phyloP scores from a whole-genome alignment of 2,797 vertebrate species.

The Florisuga fusca region DNA sequence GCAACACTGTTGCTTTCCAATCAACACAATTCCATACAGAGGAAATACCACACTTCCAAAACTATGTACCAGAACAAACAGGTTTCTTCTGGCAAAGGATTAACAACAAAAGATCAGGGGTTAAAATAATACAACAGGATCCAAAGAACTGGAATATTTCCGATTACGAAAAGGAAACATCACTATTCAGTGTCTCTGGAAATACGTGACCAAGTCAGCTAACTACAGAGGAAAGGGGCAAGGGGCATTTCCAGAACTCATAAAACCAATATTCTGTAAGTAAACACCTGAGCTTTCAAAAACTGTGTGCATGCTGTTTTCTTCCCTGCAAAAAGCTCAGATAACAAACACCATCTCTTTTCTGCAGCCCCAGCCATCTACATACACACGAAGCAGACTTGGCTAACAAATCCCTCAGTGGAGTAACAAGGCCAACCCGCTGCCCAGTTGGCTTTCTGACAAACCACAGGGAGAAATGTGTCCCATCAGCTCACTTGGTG shows the following conservation, averaged over 20 bases:
- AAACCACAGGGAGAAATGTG: fast-evolving
- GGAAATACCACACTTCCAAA: slow-evolving; percentile 32
- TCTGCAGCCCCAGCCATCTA: neutral
- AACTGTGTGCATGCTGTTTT: neutral
- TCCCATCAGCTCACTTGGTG: slow-evolving; percentile 87
- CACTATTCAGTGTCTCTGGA: neutral
- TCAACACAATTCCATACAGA: neutral
- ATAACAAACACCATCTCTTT: neutral
- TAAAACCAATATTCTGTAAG: neutral
- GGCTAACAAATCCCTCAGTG: neutral
- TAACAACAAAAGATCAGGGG: slow-evolving; percentile 45
- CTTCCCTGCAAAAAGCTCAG: neutral
- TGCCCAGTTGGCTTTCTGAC: neutral
- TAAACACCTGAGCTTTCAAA: neutral
- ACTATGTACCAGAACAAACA: slow-evolving; percentile 18
- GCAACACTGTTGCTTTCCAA: neutral
- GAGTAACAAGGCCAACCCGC: neutral
- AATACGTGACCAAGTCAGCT: neutral
- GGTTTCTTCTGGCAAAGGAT: slow-evolving; percentile 34
- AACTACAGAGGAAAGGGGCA: neutral
- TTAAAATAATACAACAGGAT: slow-evolving; percentile 38
- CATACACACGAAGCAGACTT: neutral
- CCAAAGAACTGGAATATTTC: slow-evolving; percentile 7
- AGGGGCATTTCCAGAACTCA: neutral
- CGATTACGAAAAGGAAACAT: slow-evolving; percentile 42